Percentiles rank a stretch among this genome's conserved stretches.
These are phyloP conservation scores for fruit fly (Drosophila melanogaster) DNA, from an alignment of 1,140 invertebrate genomes.

Conservation along the genomic window Release_6_plus_ISO1_MT NT_037436.4:9226001-9226500, in stretches of 20 bases:
- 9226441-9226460: constrained; percentile 26
- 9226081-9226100: constrained; percentile 40
- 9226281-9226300: too few relatives aligned
- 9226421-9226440: constrained; percentile 14
- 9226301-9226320: too few relatives aligned
- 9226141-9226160: background rate
- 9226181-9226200: too few relatives aligned
- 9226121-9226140: constrained; percentile 42
- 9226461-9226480: constrained; percentile 32
- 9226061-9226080: constrained; percentile 4
- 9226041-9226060: constrained; percentile 28
- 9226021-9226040: constrained; percentile 18
- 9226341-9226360: too few relatives aligned
- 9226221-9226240: too few relatives aligned
- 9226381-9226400: background rate
- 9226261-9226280: too few relatives aligned
- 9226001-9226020: constrained; percentile 17
- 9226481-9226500: constrained; percentile 55
- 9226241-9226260: too few relatives aligned
- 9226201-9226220: too few relatives aligned
- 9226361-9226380: background rate
- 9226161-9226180: background rate
- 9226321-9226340: too few relatives aligned
- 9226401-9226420: background rate
- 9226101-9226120: constrained; percentile 43